Evolutionary conservation across 2,797 vertebrate genomes (phyloP).

Genomic region (Salmo trutta): DNA sequence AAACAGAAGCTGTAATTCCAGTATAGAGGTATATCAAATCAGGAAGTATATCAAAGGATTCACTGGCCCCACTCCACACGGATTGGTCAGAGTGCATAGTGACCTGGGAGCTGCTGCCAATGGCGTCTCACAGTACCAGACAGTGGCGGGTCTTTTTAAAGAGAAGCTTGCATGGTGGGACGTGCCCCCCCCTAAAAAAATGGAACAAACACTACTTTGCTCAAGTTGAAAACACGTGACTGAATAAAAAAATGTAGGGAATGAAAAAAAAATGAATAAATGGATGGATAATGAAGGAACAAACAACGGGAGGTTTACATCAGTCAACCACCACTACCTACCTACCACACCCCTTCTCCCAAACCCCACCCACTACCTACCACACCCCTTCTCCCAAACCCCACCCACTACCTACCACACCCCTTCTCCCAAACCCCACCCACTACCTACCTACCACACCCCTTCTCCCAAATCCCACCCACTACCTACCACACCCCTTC

Average conservation of each 20-base stretch:
- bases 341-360: not conserved
- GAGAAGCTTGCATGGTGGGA: conserved; percentile 12
- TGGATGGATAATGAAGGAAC: not conserved
- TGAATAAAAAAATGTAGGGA: conserved; percentile 2
- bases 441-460: not conserved
- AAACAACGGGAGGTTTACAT: not conserved
- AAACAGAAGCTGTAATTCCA: not conserved
- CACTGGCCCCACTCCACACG: not conserved
- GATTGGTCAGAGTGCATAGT: conserved; percentile 41
- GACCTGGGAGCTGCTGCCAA: conserved; percentile 23
- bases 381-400: no score
- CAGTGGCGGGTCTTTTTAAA: conserved; percentile 17
- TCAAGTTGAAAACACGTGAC: conserved; percentile 9
- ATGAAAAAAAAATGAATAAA: not conserved
- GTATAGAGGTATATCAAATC: not conserved
- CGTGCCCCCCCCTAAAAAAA: not conserved
- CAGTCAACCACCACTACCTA: not conserved
- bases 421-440: not conserved
- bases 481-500: no score
- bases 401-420: not conserved
- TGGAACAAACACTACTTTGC: conserved; percentile 23
- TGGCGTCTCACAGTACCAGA: conserved; percentile 44
- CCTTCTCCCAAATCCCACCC: no score
- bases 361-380: not conserved
- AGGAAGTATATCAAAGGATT: conserved; percentile 46